A percentile compares a stretch with the other conserved stretches of the same genome.
These are phyloP conservation scores for Fregata magnificens DNA, from an alignment of 2,113 vertebrate species.

Conservation along the genomic window DNA sequence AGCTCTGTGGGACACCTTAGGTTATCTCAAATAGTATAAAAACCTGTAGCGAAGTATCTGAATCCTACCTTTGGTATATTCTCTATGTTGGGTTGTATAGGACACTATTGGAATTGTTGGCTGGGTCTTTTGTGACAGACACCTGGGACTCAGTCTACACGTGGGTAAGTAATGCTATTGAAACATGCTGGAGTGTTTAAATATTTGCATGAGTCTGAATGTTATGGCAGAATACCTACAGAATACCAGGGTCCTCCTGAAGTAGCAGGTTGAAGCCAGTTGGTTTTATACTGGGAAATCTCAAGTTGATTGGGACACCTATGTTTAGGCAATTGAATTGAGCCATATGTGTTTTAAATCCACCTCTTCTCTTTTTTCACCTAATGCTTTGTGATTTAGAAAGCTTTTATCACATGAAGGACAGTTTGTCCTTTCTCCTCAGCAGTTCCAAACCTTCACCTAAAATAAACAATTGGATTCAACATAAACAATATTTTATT, in stretches of 20 bases:
- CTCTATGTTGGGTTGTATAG: not conserved
- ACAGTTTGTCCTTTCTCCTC: not conserved
- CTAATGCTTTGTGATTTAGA: not conserved
- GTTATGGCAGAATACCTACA: too few relatives aligned
- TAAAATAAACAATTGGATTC: not conserved
- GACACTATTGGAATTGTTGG: not conserved
- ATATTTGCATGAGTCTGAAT: not conserved
- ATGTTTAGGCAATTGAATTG: not conserved
- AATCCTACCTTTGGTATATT: not conserved
- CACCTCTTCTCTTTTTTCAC: not conserved
- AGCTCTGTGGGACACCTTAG: not conserved
- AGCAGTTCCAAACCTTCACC: not conserved
- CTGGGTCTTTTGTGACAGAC: not conserved
- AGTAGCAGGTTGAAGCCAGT: not conserved
- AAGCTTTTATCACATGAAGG: not conserved
- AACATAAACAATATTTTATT: not conserved
- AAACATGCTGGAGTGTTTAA: not conserved
- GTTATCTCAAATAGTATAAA: not conserved
- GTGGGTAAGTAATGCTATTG: not conserved
- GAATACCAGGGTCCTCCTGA: not conserved
- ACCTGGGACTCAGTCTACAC: not conserved
- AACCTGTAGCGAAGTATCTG: not conserved
- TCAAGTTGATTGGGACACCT: not conserved
- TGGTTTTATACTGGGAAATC: not conserved
- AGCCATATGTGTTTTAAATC: not conserved